phyloP scores from a whole-genome alignment of 2,113 vertebrate genomes.

The Mus pahari region DNA sequence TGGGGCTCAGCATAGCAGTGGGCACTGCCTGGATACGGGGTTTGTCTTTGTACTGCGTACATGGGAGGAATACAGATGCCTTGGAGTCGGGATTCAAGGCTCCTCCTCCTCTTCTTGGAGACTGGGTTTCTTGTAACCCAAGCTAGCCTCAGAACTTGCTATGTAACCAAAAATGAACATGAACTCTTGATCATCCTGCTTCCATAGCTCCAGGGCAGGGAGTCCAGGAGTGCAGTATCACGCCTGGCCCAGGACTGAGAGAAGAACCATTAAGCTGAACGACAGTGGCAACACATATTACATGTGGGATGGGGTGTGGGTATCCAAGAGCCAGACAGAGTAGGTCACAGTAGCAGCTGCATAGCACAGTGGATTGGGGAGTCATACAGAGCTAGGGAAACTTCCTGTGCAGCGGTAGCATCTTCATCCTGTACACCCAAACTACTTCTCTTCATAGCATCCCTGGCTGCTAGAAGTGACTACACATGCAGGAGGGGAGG shows the following conservation, averaged over 20 bases:
- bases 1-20: accelerated
- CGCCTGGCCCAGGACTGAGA: neutral
- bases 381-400: accelerated
- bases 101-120: neutral
- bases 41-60: neutral
- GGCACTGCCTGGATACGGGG: neutral
- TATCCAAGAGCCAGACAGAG: neutral
- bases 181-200: neutral
- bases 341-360: neutral
- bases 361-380: neutral
- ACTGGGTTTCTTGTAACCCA: neutral
- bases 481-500: neutral
- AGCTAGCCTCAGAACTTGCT: neutral
- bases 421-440: neutral
- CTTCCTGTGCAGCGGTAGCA: accelerated
- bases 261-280: neutral
- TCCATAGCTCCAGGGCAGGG: neutral
- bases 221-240: neutral
- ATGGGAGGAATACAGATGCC: neutral
- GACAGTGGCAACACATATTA: neutral
- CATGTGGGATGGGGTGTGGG: neutral
- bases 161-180: too few species aligned
- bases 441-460: neutral
- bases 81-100: neutral
- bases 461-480: neutral